phyloP scores from a whole-genome alignment of 2,797 vertebrate species.

The Anguilla megastoma region DNA sequence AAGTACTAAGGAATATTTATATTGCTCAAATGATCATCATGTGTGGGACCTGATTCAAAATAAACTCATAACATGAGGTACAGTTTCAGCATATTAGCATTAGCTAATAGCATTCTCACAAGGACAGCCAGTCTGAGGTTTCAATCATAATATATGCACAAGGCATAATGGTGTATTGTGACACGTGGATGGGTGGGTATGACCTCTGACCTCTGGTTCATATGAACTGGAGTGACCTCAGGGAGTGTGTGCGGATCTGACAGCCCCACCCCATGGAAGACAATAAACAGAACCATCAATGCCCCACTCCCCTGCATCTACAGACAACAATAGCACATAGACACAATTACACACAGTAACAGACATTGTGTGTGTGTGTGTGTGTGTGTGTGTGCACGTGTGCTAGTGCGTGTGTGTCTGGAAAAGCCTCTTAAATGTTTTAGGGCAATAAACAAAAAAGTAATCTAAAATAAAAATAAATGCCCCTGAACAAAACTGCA shows the following conservation, averaged over 20 bases:
- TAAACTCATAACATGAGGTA: not conserved
- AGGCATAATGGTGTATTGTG: not conserved
- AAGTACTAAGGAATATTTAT: not conserved
- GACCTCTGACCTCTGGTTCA: not conserved
- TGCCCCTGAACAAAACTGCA: not conserved
- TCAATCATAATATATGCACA: not conserved
- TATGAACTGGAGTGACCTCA: not conserved
- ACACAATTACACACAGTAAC: not conserved
- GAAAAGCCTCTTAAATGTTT: not conserved
- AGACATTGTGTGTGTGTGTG: not conserved
- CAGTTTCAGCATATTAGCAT: not conserved
- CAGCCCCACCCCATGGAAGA: not conserved
- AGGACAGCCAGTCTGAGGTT: not conserved
- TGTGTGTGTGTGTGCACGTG: not conserved
- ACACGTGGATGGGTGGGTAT: conserved; percentile 7
- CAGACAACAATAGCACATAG: not conserved
- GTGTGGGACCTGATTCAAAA: not conserved
- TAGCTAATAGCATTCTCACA: not conserved
- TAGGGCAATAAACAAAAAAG: not conserved
- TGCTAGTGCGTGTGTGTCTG: too few species aligned
- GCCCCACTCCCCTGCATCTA: not conserved
- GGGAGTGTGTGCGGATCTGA: not conserved
- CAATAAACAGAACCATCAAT: not conserved
- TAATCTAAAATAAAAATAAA: not conserved
- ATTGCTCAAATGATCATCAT: not conserved